Evolutionary conservation across 2,113 vertebrate genomes (phyloP), one percentile per base, ranked within the genome.

Genomic region (Penelope pileata): DNA sequence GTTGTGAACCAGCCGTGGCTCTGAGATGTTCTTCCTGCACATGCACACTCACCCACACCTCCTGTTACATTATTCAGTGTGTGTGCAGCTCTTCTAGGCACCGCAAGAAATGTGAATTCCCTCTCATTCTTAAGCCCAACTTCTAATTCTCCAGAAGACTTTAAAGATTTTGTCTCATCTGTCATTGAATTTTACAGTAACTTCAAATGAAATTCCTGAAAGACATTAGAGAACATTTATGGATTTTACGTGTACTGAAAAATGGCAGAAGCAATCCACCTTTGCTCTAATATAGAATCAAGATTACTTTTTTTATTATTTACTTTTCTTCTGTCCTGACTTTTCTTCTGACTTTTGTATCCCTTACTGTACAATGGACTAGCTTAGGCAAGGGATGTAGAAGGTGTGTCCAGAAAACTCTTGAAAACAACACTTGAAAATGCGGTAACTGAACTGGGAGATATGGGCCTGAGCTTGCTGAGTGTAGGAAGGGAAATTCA

Each of bases 21-120:
- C 68, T 68, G 82, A 54, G 91, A 97, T 93, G 82, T 95, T 94
- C 91, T 96, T 94, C 82, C 93, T 94, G 90, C 64, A 94, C 93
- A 96, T 59, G 90, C 75, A 97, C 82, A 91, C 85, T 82, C 94
- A 94, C 93, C 91, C 91, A 94, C 83, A 7, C 88, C 0, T 27
- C 79, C 91, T 96, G 76, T 95, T 95, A 77, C 90, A 97, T 95
- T 91, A 96, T 94, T 96, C 87, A 96, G 91, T 91, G 91, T 94
- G 74, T 53, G 22, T 56, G 22, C 60, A 91, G 82, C 81, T 94
- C 75, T 94, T 67, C 63, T 56, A 90, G 18, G 67, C 54, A 78
- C 14, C 47, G 68, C 63, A 94, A 80, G 32, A 19, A 53, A 88
- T 85, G 38, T 8, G 9, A 86, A 88, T 77, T 90, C 50, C 50